phyloP scores from a whole-genome alignment of 2,888 invertebrate species.

The Spodoptera littoralis region DNA sequence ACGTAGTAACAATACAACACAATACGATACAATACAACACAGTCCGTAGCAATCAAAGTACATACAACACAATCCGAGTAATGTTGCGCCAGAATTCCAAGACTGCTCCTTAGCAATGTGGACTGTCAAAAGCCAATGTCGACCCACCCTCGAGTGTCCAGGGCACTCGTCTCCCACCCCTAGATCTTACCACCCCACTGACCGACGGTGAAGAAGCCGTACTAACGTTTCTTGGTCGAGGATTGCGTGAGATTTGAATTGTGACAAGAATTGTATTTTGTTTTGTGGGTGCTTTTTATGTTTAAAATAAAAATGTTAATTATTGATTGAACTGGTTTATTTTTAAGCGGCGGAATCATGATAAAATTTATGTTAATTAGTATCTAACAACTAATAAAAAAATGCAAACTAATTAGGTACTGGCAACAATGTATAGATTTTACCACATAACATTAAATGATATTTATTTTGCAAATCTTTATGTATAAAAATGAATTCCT shows the following conservation, averaged over 20 bases:
- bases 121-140: conserved; percentile 86
- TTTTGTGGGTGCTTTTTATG: not conserved
- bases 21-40: conserved; percentile 12
- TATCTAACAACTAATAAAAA: no score
- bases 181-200: conserved; percentile 70
- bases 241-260: conserved; percentile 4
- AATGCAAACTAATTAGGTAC: no score
- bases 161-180: conserved; percentile 68
- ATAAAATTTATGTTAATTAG: no score
- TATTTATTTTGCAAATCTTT: no score
- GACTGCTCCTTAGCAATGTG: conserved; percentile 70
- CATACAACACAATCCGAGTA: conserved; percentile 51
- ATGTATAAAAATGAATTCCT: no score
- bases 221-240: conserved; percentile 61
- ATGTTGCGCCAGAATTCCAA: conserved; percentile 63
- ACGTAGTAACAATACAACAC: not conserved
- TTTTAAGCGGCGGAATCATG: no score
- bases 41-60: conserved; percentile 35
- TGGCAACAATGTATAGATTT: no score
- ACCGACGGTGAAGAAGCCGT: conserved; percentile 65
- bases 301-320: no score
- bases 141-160: conserved; percentile 79
- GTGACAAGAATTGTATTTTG: no score
- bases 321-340: no score
- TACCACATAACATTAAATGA: no score